phyloP scores from a whole-genome alignment of 1,140 invertebrate species.

The Hylyphantes graminicola region DNA sequence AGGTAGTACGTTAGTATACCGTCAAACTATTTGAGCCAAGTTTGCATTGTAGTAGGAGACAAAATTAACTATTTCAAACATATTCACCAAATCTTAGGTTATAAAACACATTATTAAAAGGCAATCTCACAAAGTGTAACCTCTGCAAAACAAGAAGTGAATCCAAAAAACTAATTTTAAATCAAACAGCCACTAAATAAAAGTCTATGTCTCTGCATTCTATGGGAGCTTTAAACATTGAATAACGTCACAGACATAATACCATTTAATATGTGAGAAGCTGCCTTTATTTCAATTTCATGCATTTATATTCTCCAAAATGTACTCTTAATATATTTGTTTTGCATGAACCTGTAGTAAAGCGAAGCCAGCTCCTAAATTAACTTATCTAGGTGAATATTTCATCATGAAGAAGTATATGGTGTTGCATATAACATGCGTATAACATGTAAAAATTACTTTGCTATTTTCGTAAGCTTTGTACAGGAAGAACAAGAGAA shows the following conservation, averaged over 20 bases:
- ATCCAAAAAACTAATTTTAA: not conserved
- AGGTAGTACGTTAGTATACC: constrained; percentile 18
- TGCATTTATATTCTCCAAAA: constrained; percentile 22
- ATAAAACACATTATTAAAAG: no score
- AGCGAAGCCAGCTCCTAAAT: constrained; percentile 6
- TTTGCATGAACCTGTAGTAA: not conserved
- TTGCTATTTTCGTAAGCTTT: no score
- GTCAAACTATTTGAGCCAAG: constrained; percentile 46
- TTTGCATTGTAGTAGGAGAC: not conserved
- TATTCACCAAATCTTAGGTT: no score
- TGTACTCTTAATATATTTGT: constrained; percentile 7
- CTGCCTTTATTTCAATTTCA: constrained; percentile 42
- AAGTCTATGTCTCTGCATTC: constrained; percentile 4
- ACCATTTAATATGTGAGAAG: constrained; percentile 42
- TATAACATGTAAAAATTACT: no score
- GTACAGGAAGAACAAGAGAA: no score
- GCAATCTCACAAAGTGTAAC: no score
- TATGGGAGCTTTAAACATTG: constrained; percentile 36
- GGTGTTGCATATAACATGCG: no score
- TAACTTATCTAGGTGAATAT: no score
- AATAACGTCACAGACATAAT: constrained; percentile 58
- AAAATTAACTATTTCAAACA: no score
- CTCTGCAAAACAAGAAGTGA: not conserved
- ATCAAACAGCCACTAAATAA: no score
- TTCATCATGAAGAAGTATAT: no score